Percentiles rank a stretch among this genome's conserved stretches.
phyloP scores from a whole-genome alignment of 1,140 invertebrate species.

The Zaprionus vittiger region DNA sequence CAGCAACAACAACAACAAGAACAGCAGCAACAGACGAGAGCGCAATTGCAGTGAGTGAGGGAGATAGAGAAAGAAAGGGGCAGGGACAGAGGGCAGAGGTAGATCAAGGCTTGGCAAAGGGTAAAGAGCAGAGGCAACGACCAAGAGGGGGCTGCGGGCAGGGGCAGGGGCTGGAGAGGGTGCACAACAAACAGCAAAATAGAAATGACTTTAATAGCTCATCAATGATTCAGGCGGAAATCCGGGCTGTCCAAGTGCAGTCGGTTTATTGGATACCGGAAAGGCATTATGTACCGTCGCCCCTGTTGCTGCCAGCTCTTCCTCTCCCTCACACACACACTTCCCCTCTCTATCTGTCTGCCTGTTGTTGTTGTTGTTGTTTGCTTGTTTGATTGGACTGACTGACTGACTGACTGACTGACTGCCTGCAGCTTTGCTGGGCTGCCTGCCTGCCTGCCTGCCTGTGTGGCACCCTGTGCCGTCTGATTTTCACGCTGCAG shows the following conservation, averaged over 20 bases:
- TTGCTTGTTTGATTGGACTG: conserved; percentile 53
- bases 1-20: not conserved
- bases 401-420: conserved; percentile 33
- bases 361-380: conserved; percentile 30
- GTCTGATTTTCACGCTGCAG: conserved; percentile 79
- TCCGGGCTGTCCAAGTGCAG: conserved; percentile 83
- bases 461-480: conserved; percentile 45
- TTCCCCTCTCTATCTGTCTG: conserved; percentile 8
- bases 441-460: conserved; percentile 2
- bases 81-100: not conserved
- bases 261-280: conserved; percentile 82
- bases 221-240: conserved; percentile 84
- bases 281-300: conserved; percentile 67
- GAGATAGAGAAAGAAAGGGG: not conserved
- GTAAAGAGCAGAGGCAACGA: not conserved
- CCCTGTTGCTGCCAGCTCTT: conserved; percentile 7
- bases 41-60: conserved; percentile 38
- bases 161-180: not conserved
- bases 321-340: conserved; percentile 24
- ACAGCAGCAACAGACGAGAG: conserved; percentile 9
- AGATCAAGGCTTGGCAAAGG: conserved; percentile 8
- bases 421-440: conserved; percentile 11
- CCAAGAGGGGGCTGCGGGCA: not conserved
- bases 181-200: conserved; percentile 77
- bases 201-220: conserved; percentile 84